A percentile compares a stretch with the other conserved stretches of the same genome.
Conservation (phyloP, 2,797 vertebrate species). For the Staurois parvus region DNA sequence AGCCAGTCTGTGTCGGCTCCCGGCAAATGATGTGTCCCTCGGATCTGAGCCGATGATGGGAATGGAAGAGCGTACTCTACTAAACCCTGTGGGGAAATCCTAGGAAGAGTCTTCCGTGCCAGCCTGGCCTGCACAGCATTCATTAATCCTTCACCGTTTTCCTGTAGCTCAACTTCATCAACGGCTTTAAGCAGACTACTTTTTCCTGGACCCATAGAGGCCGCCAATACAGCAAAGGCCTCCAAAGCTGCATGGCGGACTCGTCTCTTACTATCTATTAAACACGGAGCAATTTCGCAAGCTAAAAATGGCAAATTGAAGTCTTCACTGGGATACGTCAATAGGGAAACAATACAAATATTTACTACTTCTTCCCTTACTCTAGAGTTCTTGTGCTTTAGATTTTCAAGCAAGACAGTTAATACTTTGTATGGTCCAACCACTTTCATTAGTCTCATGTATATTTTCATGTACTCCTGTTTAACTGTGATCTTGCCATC, state of each 20-base stretch:
- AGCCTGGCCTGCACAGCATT: conserved; percentile 86
- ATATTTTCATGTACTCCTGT: conserved; percentile 83
- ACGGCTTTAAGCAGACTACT: conserved; percentile 83
- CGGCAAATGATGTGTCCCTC: conserved; percentile 65
- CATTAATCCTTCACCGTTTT: conserved; percentile 83
- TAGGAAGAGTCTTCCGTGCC: conserved; percentile 83
- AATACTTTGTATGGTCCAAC: conserved; percentile 82
- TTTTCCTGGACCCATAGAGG: conserved; percentile 80
- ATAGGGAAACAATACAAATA: conserved; percentile 82
- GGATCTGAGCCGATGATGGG: conserved; percentile 76
- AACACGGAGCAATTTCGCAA: conserved; percentile 82
- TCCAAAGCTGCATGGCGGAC: conserved; percentile 88
- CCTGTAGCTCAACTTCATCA: conserved; percentile 83
- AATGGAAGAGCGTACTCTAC: conserved; percentile 84
- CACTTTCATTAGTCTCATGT: conserved; percentile 81
- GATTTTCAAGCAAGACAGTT: conserved; percentile 78
- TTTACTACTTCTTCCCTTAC: conserved; percentile 86
- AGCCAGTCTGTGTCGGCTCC: conserved; percentile 90
- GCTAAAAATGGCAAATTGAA: conserved; percentile 84
- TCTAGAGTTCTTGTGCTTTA: conserved; percentile 85
- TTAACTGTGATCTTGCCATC: conserved; percentile 82
- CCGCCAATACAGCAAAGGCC: conserved; percentile 83
- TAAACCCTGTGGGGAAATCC: conserved; percentile 77
- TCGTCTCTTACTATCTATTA: conserved; percentile 83
- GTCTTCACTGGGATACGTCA: conserved; percentile 82